Percentiles rank a stretch among this genome's conserved stretches.
Conservation (phyloP, 2,888 invertebrate genomes). For the Clitarchus hookeri region DNA sequence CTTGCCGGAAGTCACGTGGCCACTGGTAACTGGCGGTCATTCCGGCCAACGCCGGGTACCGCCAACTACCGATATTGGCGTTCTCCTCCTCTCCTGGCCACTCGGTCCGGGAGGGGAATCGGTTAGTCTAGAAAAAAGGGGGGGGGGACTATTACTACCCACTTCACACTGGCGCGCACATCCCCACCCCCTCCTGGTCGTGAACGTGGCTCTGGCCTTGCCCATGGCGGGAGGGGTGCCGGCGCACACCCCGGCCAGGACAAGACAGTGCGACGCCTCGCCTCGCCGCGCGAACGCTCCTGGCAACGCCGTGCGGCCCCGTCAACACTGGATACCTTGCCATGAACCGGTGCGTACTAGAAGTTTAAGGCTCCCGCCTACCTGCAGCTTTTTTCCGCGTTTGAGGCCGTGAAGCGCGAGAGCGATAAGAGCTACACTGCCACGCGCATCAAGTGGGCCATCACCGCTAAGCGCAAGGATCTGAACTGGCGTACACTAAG, state of each 20-base stretch:
- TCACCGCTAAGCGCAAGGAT: no score
- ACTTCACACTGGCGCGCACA: not conserved
- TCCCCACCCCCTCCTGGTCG: not conserved
- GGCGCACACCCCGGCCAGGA: not conserved
- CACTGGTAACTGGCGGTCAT: not conserved
- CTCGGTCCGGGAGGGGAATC: not conserved
- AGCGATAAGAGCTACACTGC: no score
- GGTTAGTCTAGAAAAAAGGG: not conserved
- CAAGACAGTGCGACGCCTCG: not conserved
- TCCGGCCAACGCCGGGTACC: not conserved
- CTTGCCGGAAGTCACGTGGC: conserved; percentile 14
- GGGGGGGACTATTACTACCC: not conserved
- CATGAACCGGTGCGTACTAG: not conserved
- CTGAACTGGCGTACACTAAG: no score
- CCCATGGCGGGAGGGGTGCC: not conserved
- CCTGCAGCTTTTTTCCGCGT: no score
- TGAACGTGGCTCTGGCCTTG: not conserved
- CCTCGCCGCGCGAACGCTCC: not conserved
- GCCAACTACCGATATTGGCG: conserved; percentile 10
- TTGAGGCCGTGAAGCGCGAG: no score
- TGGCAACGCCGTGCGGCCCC: not conserved
- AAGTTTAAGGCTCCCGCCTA: no score
- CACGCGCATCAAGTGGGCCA: no score
- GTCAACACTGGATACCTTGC: not conserved
- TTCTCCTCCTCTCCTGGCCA: no score